Percentiles rank a stretch among this genome's conserved stretches.
These are phyloP conservation scores for Agelaius tricolor DNA, from an alignment of 2,113 vertebrate genomes.

Conservation along the genomic window DNA sequence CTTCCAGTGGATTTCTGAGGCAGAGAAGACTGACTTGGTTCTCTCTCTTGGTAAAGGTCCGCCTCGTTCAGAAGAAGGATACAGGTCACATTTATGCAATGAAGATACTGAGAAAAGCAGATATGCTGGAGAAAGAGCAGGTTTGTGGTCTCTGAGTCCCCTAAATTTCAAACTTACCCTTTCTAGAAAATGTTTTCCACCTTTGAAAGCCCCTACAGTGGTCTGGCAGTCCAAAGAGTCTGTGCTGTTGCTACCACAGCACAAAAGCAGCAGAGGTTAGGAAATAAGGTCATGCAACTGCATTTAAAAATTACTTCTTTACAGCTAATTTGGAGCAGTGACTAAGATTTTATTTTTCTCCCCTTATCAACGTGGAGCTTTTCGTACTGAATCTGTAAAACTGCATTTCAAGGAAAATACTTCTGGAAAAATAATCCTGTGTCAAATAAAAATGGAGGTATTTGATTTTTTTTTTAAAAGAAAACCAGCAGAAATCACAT, in stretches of 20 bases:
- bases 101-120: constrained; percentile 97
- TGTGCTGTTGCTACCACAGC: neutral
- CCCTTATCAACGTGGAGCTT: neutral
- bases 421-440: neutral
- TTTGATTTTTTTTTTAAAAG: neutral
- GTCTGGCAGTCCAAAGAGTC: neutral
- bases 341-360: neutral
- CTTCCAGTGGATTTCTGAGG: neutral
- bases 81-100: constrained; percentile 99
- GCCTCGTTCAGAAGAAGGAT: constrained; percentile 98
- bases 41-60: constrained; percentile 79
- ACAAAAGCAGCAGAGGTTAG: neutral
- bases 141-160: constrained; percentile 56
- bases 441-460: neutral
- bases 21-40: neutral
- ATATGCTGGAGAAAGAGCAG: constrained; percentile 99
- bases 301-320: neutral
- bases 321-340: neutral
- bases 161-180: neutral
- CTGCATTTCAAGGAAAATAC: neutral
- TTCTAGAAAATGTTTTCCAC: neutral
- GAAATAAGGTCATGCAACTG: neutral
- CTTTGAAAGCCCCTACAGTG: neutral
- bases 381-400: neutral
- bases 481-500: neutral